These are phyloP conservation scores for Drosophila ananassae DNA, from an alignment of 1,140 invertebrate species.

Conservation along the genomic window DNA sequence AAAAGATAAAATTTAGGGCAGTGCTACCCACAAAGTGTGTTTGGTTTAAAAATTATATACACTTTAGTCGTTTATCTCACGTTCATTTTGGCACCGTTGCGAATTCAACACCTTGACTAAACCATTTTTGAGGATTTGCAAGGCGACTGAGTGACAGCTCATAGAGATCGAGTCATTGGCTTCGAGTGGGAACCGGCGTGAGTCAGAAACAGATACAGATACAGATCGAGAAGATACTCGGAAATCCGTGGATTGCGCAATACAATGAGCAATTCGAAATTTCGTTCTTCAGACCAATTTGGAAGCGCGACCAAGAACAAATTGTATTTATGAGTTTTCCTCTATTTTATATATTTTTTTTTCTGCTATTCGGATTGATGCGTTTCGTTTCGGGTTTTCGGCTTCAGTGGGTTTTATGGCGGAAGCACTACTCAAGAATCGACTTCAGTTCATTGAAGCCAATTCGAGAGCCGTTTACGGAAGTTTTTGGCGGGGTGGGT, in stretches of 20 bases:
- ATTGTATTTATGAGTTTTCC: constrained; percentile 51
- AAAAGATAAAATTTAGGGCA: background rate
- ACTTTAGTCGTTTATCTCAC: too few relatives aligned
- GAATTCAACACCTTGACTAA: constrained; percentile 21
- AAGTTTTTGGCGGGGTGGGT: constrained; percentile 54
- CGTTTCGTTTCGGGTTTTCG: constrained; percentile 69
- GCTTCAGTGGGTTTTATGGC: constrained; percentile 76
- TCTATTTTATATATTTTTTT: constrained; percentile 1
- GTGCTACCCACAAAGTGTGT: background rate
- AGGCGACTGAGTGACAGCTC: constrained; percentile 26
- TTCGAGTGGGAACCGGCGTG: background rate
- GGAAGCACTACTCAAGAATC: constrained; percentile 59
- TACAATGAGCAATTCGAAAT: constrained; percentile 39
- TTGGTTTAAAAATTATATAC: background rate
- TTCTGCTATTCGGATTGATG: constrained; percentile 29
- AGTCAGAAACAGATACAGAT: constrained; percentile 9
- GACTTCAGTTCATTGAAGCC: constrained; percentile 60
- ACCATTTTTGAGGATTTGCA: constrained; percentile 19
- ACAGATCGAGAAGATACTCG: constrained; percentile 13
- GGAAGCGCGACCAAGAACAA: constrained; percentile 24
- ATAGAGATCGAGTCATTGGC: constrained; percentile 28
- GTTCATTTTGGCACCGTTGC: background rate
- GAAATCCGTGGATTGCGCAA: constrained; percentile 39
- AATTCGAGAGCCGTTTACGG: constrained; percentile 66
- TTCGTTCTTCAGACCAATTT: constrained; percentile 29